Conservation (phyloP, 2,888 invertebrate species). For the Azorinus chamasolen region DNA sequence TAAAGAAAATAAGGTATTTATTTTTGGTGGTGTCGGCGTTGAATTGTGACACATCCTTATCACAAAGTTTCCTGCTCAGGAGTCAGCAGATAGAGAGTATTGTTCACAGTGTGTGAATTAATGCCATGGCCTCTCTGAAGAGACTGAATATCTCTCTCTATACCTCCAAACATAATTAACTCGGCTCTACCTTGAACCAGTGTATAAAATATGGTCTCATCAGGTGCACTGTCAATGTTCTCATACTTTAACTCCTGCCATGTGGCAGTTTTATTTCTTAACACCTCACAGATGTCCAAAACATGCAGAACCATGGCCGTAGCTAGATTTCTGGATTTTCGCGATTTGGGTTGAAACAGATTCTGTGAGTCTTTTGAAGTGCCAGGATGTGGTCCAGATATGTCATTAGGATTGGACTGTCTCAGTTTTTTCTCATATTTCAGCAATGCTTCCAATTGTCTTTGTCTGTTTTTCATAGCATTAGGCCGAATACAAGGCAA, state of each 20-base stretch:
- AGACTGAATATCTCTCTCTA: conserved; percentile 87
- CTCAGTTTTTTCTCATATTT: conserved; percentile 89
- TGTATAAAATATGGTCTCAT: conserved; percentile 96
- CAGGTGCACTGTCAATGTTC: conserved; percentile 88
- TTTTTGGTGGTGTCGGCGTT: no score
- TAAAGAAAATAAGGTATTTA: no score
- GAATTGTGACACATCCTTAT: neutral
- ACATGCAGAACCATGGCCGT: conserved; percentile 93
- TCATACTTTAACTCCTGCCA: conserved; percentile 83
- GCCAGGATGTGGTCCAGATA: conserved; percentile 11
- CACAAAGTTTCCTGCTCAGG: conserved; percentile 35
- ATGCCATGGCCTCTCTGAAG: conserved; percentile 79
- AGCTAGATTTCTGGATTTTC: conserved; percentile 29
- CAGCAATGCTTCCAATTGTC: conserved; percentile 89
- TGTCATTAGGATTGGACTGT: conserved; percentile 52
- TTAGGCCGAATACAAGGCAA: conserved; percentile 86
- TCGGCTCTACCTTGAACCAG: conserved; percentile 96
- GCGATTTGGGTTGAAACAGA: conserved; percentile 3
- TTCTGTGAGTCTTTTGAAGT: conserved; percentile 36
- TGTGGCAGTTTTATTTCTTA: conserved; percentile 87
- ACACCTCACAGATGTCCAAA: conserved; percentile 91
- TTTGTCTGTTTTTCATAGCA: conserved; percentile 88
- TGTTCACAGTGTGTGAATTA: conserved; percentile 73
- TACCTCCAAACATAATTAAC: conserved; percentile 98
- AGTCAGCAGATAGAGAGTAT: conserved; percentile 66